These are phyloP conservation scores for Cetonia aurata DNA, from an alignment of 2,888 invertebrate species.

Conservation along the genomic window DNA sequence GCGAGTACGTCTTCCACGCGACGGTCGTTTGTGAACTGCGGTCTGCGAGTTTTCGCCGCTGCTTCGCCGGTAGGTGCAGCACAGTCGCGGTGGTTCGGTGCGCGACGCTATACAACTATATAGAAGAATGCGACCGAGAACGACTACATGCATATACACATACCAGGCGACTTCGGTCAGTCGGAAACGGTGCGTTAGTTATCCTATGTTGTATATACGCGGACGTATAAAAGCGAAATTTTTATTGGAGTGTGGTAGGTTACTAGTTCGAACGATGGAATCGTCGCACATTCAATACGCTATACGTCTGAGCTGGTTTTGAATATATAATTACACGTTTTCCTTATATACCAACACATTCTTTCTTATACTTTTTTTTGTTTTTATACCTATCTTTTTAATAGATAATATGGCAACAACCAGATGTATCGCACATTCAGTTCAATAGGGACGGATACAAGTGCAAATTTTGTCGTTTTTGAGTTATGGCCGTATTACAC, in stretches of 20 bases:
- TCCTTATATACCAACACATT: too few species aligned
- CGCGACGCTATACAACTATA: too few species aligned
- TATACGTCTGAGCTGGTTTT: not conserved
- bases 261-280: slow-evolving; percentile 22
- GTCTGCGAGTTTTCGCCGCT: slow-evolving; percentile 49
- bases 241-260: slow-evolving; percentile 38
- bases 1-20: slow-evolving; percentile 39
- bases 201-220: slow-evolving; percentile 9
- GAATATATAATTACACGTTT: too few species aligned
- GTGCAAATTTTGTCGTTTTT: too few species aligned
- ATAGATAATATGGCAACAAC: too few species aligned
- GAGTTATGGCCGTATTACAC: too few species aligned
- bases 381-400: too few species aligned
- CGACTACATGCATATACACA: slow-evolving; percentile 5
- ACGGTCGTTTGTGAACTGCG: slow-evolving; percentile 38
- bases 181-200: not conserved
- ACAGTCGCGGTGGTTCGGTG: slow-evolving; percentile 24
- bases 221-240: slow-evolving; percentile 38
- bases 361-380: too few species aligned
- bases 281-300: not conserved
- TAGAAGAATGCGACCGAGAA: slow-evolving; percentile 8
- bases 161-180: not conserved
- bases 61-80: slow-evolving; percentile 48
- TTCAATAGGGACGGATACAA: too few species aligned
- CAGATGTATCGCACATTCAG: too few species aligned